Percentiles rank a stretch among this genome's conserved stretches.
These are phyloP conservation scores for Drosophila setifemur DNA, from an alignment of 1,140 invertebrate species.

Conservation along the genomic window DNA sequence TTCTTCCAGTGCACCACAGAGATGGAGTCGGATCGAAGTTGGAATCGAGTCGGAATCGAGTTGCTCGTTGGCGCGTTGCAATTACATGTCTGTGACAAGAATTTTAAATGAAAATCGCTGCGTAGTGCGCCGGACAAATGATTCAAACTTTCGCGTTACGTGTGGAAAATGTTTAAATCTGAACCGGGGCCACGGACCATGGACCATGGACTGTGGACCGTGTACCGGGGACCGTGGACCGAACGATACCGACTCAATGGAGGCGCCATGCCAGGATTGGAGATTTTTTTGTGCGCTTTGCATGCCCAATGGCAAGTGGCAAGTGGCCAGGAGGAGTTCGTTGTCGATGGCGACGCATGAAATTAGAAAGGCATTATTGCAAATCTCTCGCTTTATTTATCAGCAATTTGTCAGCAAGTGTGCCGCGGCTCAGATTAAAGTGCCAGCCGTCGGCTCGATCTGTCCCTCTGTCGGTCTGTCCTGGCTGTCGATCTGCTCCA, in stretches of 20 bases:
- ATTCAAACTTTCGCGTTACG: constrained; percentile 80
- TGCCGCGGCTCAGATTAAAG: constrained; percentile 77
- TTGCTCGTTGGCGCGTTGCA: constrained; percentile 46
- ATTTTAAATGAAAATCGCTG: constrained; percentile 76
- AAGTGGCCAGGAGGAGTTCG: constrained; percentile 17
- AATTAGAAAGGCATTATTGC: constrained; percentile 80
- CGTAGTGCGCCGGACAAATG: constrained; percentile 71
- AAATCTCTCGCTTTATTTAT: constrained; percentile 78
- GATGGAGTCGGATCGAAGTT: constrained; percentile 37
- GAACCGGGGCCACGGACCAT: constrained; percentile 19
- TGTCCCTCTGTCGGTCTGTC: neutral
- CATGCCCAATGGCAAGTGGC: constrained; percentile 52
- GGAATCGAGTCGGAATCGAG: constrained; percentile 27
- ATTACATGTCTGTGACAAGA: constrained; percentile 82
- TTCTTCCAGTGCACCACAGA: constrained; percentile 1
- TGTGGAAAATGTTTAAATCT: constrained; percentile 79
- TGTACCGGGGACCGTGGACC: constrained; percentile 2
- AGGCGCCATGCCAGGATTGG: constrained; percentile 59
- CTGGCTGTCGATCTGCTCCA: constrained; percentile 2
- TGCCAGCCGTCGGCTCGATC: constrained; percentile 28
- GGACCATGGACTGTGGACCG: constrained; percentile 10
- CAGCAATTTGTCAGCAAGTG: constrained; percentile 78
- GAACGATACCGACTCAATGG: too few relatives aligned
- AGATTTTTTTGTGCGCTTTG: constrained; percentile 56
- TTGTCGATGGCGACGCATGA: constrained; percentile 64